These are phyloP conservation scores for Carlito syrichta DNA, from an alignment of 2,113 vertebrate species.

Conservation along the genomic window DNA sequence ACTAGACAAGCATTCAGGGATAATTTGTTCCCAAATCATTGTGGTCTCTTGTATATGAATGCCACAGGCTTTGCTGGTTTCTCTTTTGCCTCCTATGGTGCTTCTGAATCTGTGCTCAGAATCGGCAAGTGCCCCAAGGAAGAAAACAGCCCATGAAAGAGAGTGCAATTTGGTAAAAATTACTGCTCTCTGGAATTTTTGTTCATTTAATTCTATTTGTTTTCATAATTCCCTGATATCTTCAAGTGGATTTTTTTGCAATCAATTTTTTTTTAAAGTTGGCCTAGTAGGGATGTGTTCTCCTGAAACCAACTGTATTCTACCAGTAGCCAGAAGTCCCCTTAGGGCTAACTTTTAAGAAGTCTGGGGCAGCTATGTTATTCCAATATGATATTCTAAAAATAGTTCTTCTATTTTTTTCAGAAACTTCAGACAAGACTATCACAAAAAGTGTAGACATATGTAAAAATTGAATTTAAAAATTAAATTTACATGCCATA, in stretches of 20 bases:
- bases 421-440: not conserved
- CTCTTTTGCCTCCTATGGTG: not conserved
- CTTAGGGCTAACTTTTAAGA: not conserved
- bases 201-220: not conserved
- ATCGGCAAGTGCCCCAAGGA: not conserved
- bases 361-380: not conserved
- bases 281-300: not conserved
- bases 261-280: not conserved
- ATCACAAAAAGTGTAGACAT: not conserved
- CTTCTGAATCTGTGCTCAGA: not conserved
- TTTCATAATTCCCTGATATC: not conserved
- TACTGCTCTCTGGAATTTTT: not conserved
- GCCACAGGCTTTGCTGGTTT: not conserved
- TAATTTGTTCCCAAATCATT: not conserved
- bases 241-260: not conserved
- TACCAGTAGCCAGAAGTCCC: not conserved
- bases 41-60: not conserved
- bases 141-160: not conserved
- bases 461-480: not conserved
- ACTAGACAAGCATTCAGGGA: not conserved
- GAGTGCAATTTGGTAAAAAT: not conserved
- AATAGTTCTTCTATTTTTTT: not conserved
- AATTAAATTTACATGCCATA: not conserved
- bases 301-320: not conserved
- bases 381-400: not conserved